phyloP scores from a whole-genome alignment of 1,140 invertebrate genomes.

The Drosophila insularis region DNA sequence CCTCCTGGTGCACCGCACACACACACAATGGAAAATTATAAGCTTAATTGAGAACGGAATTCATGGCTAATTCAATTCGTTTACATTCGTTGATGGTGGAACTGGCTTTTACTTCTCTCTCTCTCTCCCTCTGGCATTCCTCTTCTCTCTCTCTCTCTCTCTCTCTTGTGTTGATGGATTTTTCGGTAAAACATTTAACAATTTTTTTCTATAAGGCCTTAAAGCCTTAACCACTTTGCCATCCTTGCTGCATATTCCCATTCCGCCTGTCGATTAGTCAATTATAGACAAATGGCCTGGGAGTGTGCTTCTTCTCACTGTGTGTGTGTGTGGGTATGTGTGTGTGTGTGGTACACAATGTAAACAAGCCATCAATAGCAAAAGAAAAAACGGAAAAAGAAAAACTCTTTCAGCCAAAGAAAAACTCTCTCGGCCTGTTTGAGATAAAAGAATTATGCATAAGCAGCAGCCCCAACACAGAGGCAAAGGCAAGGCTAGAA shows the following conservation, averaged over 20 bases:
- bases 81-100: conserved; percentile 8
- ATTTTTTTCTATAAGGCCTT: conserved; percentile 3
- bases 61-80: conserved; percentile 69
- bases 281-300: conserved; percentile 76
- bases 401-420: conserved; percentile 3
- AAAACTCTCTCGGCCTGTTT: conserved; percentile 26
- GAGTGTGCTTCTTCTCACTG: conserved; percentile 28
- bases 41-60: conserved; percentile 75
- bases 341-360: conserved; percentile 45
- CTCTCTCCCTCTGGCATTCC: not conserved
- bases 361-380: conserved; percentile 78
- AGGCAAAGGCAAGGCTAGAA: not conserved
- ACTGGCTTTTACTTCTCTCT: not conserved
- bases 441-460: conserved; percentile 78
- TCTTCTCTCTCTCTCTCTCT: not conserved
- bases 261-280: conserved; percentile 69
- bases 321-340: conserved; percentile 22
- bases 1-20: not conserved
- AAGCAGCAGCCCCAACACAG: conserved; percentile 40
- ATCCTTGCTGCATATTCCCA: conserved; percentile 2
- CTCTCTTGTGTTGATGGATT: conserved; percentile 1
- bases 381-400: conserved; percentile 4
- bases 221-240: conserved; percentile 7
- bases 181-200: not conserved
- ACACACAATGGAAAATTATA: conserved; percentile 43